phyloP scores from a whole-genome alignment of 1,140 invertebrate genomes.

The Anadara kagoshimensis region DNA sequence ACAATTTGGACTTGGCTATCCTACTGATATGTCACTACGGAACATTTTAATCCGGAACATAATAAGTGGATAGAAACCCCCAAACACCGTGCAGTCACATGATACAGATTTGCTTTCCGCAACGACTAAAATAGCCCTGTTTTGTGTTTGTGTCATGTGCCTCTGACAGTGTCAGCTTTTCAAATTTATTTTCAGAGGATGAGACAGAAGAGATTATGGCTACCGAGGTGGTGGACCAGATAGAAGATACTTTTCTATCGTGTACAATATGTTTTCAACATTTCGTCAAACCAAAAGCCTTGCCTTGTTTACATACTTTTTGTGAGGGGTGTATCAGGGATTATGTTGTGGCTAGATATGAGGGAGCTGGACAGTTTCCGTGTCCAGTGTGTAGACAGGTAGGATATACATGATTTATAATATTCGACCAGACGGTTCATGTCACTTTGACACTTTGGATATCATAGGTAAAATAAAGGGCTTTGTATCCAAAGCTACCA shows the following conservation, averaged over 20 bases:
- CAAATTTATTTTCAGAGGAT: too few relatives aligned
- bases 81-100: too few relatives aligned
- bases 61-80: too few relatives aligned
- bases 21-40: too few relatives aligned
- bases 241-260: slow-evolving; percentile 40
- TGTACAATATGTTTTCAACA: slow-evolving; percentile 56
- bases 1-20: too few relatives aligned
- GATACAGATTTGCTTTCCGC: too few relatives aligned
- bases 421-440: background rate
- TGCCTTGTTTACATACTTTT: slow-evolving; percentile 64
- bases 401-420: background rate
- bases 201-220: slow-evolving; percentile 26
- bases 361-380: slow-evolving; percentile 46
- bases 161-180: too few relatives aligned
- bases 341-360: slow-evolving; percentile 44
- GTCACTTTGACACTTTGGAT: background rate
- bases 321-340: slow-evolving; percentile 57
- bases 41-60: too few relatives aligned
- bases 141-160: too few relatives aligned
- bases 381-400: slow-evolving; percentile 60
- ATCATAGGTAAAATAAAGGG: background rate
- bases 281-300: slow-evolving; percentile 50
- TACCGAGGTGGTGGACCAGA: slow-evolving; percentile 23
- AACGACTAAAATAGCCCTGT: too few relatives aligned
- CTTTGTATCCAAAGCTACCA: background rate